phyloP scores from a whole-genome alignment of 2,113 vertebrate species.

The Heloderma charlesbogerti region DNA sequence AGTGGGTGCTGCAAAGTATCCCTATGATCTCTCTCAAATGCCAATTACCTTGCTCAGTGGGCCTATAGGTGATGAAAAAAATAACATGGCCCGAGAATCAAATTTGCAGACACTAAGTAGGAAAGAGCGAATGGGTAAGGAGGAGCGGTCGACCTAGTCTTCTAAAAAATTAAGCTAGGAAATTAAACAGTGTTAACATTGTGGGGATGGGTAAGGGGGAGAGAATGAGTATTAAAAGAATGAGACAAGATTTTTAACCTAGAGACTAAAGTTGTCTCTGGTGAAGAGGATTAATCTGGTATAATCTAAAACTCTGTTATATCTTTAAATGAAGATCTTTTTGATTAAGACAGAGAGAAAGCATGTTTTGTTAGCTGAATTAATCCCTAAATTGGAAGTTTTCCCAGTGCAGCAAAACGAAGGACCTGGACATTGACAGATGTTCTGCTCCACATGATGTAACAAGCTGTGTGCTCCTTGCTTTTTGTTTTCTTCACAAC shows the following conservation, averaged over 20 bases:
- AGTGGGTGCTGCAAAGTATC: neutral
- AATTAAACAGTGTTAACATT: neutral
- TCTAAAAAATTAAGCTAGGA: accelerated
- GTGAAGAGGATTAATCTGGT: slow-evolving; percentile 8
- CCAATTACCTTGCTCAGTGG: neutral
- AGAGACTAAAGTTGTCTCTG: neutral
- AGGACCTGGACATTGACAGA: neutral
- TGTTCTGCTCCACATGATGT: accelerated
- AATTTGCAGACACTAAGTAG: neutral
- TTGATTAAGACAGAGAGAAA: slow-evolving; percentile 46
- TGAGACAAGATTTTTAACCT: accelerated
- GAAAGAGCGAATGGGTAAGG: neutral
- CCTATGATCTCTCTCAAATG: neutral
- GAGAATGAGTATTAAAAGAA: neutral
- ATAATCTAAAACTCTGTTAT: slow-evolving; percentile 28
- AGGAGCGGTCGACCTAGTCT: too few relatives aligned
- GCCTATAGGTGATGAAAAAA: neutral
- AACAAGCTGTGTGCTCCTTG: accelerated
- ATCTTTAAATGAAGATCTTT: slow-evolving; percentile 48
- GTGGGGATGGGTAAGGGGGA: too few relatives aligned
- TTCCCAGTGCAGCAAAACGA: accelerated
- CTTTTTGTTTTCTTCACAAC: accelerated
- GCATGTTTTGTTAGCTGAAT: neutral
- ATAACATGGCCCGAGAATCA: neutral
- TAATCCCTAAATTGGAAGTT: neutral